Conservation (phyloP, 2,888 invertebrate species). For the Noctua fimbriata region DNA sequence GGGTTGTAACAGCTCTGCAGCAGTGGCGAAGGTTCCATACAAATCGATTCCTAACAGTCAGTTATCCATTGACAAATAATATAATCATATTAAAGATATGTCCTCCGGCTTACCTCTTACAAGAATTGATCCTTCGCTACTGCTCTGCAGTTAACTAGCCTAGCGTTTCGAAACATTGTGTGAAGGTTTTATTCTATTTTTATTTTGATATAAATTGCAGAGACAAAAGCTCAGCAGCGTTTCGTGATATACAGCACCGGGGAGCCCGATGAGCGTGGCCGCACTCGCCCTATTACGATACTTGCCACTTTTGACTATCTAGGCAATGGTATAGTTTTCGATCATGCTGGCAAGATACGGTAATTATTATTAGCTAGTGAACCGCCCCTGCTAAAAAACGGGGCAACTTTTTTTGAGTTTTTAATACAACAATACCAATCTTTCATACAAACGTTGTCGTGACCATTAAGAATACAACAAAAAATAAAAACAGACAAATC, state of each 20-base stretch:
- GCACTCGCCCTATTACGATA: conserved; percentile 79
- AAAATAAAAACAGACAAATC: not conserved
- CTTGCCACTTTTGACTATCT: conserved; percentile 85
- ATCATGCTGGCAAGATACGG: conserved; percentile 86
- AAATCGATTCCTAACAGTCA: too few species aligned
- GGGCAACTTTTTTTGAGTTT: not conserved
- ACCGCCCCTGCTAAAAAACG: not conserved
- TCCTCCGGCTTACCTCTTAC: too few species aligned
- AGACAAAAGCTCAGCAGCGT: conserved; percentile 83
- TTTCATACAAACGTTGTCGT: not conserved
- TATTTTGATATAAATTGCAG: conserved; percentile 66
- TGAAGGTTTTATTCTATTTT: not conserved
- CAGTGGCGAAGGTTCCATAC: too few species aligned
- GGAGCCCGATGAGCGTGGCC: conserved; percentile 82
- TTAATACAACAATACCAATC: not conserved
- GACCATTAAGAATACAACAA: not conserved
- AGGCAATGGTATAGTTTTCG: conserved; percentile 86
- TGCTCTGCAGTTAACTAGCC: not conserved
- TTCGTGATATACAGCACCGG: conserved; percentile 85
- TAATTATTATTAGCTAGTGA: conserved; percentile 50
- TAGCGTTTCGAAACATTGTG: not conserved
- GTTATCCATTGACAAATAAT: too few species aligned
- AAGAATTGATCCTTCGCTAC: too few species aligned
- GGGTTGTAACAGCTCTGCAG: not conserved
- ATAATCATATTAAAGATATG: too few species aligned